Evolutionary conservation across 2,888 invertebrate species (phyloP).

Genomic region (Drosophila testacea): DNA sequence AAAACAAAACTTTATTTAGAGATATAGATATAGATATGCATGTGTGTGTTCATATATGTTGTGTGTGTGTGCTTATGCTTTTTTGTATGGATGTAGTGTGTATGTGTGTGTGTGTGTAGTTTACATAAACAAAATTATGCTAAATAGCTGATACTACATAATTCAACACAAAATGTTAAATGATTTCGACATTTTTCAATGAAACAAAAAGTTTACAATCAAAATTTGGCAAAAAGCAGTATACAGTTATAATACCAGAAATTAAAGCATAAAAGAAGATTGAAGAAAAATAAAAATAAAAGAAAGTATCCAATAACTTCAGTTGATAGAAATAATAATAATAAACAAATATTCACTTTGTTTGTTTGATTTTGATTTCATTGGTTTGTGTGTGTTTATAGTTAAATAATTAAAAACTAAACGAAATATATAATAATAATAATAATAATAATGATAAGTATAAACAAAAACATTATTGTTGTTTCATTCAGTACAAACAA

Average conservation of each 20-base stretch:
- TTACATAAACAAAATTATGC: slow-evolving; percentile 64
- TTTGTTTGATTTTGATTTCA: slow-evolving; percentile 21
- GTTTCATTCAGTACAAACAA: slow-evolving; percentile 60
- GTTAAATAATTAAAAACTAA: slow-evolving; percentile 47
- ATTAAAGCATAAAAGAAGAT: slow-evolving; percentile 15
- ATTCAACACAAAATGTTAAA: slow-evolving; percentile 53
- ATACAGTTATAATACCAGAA: slow-evolving; percentile 53
- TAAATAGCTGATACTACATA: slow-evolving; percentile 36
- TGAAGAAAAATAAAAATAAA: slow-evolving; percentile 25
- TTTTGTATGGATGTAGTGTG: slow-evolving; percentile 36
- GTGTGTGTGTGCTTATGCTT: slow-evolving; percentile 23
- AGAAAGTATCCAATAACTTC: slow-evolving; percentile 38
- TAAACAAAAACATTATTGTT: slow-evolving; percentile 54
- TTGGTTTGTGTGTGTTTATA: slow-evolving; percentile 14
- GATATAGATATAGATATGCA: slow-evolving; percentile 33
- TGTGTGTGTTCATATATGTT: slow-evolving; percentile 21
- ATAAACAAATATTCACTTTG: slow-evolving; percentile 28
- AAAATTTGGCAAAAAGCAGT: slow-evolving; percentile 18
- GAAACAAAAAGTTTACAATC: slow-evolving; percentile 54
- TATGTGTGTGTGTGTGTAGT: slow-evolving; percentile 36
- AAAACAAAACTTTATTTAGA: slow-evolving; percentile 82
- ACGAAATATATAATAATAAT: slow-evolving; percentile 42
- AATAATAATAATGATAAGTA: slow-evolving; percentile 36
- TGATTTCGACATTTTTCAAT: slow-evolving; percentile 49
- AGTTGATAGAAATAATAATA: slow-evolving; percentile 36